Percentiles rank a stretch among this genome's conserved stretches.
phyloP scores from a whole-genome alignment of 37 sponge, comb jelly and placozoan species.

The Tethya wilhelma region DNA sequence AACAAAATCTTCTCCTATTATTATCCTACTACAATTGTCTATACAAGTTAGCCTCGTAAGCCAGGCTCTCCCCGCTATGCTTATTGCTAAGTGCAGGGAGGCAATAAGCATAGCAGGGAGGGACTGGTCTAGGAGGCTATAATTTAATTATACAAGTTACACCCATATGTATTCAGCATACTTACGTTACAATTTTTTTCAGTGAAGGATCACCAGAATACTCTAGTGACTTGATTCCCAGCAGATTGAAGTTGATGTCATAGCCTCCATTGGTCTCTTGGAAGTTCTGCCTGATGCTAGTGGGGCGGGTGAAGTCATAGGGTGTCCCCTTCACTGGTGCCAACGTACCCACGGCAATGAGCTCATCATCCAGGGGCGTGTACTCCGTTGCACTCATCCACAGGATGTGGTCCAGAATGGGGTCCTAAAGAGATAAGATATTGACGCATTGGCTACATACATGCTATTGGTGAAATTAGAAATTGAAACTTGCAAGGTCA shows the following conservation, averaged over 20 bases:
- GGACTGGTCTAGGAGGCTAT: no score
- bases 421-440: neutral
- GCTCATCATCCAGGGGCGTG: constrained; percentile 64
- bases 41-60: no score
- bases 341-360: constrained; percentile 59
- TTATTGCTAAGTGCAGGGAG: no score
- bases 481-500: no score
- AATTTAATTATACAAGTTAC: no score
- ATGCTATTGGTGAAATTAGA: no score
- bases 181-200: neutral
- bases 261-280: constrained; percentile 73
- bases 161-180: neutral
- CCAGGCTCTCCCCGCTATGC: no score
- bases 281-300: constrained; percentile 70
- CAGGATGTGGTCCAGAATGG: constrained; percentile 41
- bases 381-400: constrained; percentile 43
- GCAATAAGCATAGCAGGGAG: no score
- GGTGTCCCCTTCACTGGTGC: constrained; percentile 69
- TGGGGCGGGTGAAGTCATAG: constrained; percentile 76
- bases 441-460: no score
- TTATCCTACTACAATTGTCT: no score
- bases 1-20: no score
- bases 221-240: neutral
- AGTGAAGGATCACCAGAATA: neutral
- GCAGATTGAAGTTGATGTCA: constrained; percentile 77